These are phyloP conservation scores for Noctua fimbriata DNA, from an alignment of 2,888 invertebrate genomes.

Conservation along the genomic window DNA sequence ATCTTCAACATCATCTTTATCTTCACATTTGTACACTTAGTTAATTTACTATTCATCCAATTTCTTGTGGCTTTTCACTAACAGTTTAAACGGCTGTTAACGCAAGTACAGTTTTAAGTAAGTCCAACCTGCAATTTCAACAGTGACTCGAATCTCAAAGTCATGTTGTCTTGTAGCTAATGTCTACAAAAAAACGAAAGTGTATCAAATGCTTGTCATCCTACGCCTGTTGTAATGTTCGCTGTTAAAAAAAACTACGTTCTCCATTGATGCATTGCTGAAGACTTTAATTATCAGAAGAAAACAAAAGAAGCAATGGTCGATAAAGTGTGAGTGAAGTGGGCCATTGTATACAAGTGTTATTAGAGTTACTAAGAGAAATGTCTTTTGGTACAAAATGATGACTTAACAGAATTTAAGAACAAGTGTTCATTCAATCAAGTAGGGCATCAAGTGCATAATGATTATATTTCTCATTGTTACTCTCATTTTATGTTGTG, in stretches of 20 bases:
- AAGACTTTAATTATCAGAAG: not conserved
- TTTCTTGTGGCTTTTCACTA: not conserved
- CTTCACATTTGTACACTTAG: not conserved
- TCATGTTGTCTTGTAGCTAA: constrained; percentile 36
- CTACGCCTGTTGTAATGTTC: constrained; percentile 26
- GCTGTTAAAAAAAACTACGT: constrained; percentile 7
- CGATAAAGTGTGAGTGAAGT: constrained; percentile 16
- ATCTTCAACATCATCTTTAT: not conserved
- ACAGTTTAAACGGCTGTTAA: not conserved
- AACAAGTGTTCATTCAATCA: constrained; percentile 42
- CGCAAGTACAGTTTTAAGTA: not conserved
- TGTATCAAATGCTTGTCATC: constrained; percentile 56
- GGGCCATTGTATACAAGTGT: constrained; percentile 41
- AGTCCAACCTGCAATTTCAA: constrained; percentile 5
- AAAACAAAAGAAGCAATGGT: constrained; percentile 27
- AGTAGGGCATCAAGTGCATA: constrained; percentile 41
- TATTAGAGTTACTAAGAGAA: constrained; percentile 53
- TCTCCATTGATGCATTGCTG: constrained; percentile 30
- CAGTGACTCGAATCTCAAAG: constrained; percentile 22
- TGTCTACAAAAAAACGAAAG: constrained; percentile 59
- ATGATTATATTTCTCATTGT: constrained; percentile 30
- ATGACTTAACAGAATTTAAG: constrained; percentile 47
- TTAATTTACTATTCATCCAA: not conserved
- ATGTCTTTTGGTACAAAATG: constrained; percentile 37
- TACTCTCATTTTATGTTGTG: not conserved